Percentiles rank a stretch among this genome's conserved stretches.
These are phyloP conservation scores for Phaedon cochleariae DNA, from an alignment of 2,888 invertebrate genomes.

Conservation along the genomic window DNA sequence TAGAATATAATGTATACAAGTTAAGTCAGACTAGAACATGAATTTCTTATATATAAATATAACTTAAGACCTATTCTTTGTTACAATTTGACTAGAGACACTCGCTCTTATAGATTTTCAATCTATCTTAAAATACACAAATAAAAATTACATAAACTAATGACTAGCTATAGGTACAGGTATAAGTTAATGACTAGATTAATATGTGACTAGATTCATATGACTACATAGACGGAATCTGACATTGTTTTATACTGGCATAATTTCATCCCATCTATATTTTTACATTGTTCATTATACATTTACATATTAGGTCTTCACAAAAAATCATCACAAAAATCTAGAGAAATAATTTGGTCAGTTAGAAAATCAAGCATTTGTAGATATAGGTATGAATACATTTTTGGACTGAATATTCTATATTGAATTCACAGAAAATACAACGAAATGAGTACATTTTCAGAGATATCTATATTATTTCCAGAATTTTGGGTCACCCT, in stretches of 20 bases:
- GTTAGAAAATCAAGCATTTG: too few species aligned
- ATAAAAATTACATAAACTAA: conserved; percentile 5
- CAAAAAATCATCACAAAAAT: too few species aligned
- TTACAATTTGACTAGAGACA: conserved; percentile 41
- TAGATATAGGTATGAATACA: too few species aligned
- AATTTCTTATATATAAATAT: background rate
- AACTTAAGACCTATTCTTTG: background rate
- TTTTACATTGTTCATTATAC: too few species aligned
- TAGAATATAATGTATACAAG: background rate
- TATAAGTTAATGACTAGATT: background rate
- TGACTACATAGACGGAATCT: conserved; percentile 6
- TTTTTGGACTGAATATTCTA: conserved; percentile 15
- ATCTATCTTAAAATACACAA: conserved; percentile 31
- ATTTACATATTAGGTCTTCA: too few species aligned
- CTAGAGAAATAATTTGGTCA: too few species aligned
- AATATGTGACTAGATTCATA: background rate
- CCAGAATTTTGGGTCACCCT: too few species aligned
- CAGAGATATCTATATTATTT: too few species aligned
- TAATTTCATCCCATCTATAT: background rate
- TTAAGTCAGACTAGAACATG: background rate
- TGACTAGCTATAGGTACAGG: background rate
- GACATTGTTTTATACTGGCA: background rate
- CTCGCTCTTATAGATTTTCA: conserved; percentile 39
- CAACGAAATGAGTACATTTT: too few species aligned
- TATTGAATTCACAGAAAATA: too few species aligned